Evolutionary conservation across 35 echinoderm and acorn worm genomes (phyloP).

Genomic region (Stichopus chloronotus): DNA sequence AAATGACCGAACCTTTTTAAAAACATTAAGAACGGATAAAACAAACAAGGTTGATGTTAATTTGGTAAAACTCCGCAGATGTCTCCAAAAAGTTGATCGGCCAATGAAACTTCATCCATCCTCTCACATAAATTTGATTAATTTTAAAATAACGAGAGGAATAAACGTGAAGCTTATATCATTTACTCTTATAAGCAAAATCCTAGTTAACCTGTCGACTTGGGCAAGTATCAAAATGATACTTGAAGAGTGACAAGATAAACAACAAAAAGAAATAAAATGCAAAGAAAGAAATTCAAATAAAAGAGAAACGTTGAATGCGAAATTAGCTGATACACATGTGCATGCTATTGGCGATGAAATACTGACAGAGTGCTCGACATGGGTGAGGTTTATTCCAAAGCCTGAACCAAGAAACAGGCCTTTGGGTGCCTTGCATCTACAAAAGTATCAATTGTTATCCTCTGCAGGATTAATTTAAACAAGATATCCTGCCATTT

Average conservation of each 20-base stretch:
- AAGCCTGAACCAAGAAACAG: too few species aligned
- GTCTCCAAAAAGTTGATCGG: not conserved
- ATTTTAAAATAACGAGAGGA: not conserved
- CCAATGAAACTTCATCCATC: conserved; percentile 17
- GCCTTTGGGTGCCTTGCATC: too few species aligned
- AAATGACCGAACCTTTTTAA: too few species aligned
- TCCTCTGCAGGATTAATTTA: too few species aligned
- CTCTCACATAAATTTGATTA: not conserved
- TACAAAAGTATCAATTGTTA: too few species aligned
- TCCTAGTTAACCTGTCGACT: not conserved
- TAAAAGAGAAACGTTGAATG: too few species aligned
- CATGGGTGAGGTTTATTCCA: too few species aligned
- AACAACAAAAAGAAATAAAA: not conserved
- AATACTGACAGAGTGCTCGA: too few species aligned
- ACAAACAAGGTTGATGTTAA: not conserved
- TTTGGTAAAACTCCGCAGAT: not conserved
- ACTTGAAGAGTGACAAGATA: not conserved
- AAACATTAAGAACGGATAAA: not conserved
- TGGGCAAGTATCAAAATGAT: not conserved
- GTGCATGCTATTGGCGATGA: too few species aligned
- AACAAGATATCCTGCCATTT: too few species aligned
- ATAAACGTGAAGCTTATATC: not conserved
- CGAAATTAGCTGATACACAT: too few species aligned
- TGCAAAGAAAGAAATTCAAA: too few species aligned
- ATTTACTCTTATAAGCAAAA: not conserved